Evolutionary conservation across 2,888 invertebrate genomes (phyloP).

Genomic region (Melieria crassipennis): DNA sequence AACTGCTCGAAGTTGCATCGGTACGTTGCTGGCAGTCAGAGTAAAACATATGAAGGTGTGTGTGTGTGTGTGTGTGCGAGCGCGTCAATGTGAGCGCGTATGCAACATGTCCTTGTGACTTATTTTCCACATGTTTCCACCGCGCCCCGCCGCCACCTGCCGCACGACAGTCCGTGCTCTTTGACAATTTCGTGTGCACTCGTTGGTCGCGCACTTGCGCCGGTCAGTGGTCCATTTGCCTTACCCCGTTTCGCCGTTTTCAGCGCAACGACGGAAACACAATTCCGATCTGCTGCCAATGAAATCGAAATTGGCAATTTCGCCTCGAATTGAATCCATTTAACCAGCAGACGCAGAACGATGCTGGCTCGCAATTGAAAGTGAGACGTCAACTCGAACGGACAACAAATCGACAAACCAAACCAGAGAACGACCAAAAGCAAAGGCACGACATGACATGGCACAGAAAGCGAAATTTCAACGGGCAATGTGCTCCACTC

Average conservation of each 20-base stretch:
- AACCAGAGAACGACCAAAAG: too few species aligned
- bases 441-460: not conserved
- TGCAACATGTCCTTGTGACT: conserved; percentile 29
- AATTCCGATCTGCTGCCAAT: conserved; percentile 47
- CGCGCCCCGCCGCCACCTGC: not conserved
- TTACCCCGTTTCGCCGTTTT: too few species aligned
- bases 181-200: conserved; percentile 20
- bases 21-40: too few species aligned
- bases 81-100: conserved; percentile 9
- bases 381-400: conserved; percentile 12
- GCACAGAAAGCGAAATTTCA: not conserved
- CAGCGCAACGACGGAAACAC: conserved; percentile 47
- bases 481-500: not conserved
- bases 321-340: conserved; percentile 37
- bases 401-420: not conserved
- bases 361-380: conserved; percentile 26
- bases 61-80: not conserved
- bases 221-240: too few species aligned
- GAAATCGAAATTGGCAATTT: conserved; percentile 59
- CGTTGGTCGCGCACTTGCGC: too few species aligned
- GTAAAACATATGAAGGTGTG: not conserved
- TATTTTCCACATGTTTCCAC: conserved; percentile 18
- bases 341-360: conserved; percentile 23
- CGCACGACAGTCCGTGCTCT: conserved; percentile 2
- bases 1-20: too few species aligned